These are phyloP conservation scores for Drosophila kambysellisi DNA, from an alignment of 2,888 invertebrate genomes.

Conservation along the genomic window DNA sequence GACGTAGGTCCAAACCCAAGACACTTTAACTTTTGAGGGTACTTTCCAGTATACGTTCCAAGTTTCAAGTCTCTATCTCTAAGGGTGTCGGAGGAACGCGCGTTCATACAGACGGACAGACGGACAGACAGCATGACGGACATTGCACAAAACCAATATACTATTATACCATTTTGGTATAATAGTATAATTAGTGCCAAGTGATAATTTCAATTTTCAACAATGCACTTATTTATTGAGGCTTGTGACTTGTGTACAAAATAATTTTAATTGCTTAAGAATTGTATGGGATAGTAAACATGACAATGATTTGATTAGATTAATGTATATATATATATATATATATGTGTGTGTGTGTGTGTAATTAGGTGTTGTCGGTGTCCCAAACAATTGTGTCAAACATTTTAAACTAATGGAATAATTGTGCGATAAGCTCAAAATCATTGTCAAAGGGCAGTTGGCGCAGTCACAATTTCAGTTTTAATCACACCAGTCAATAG, in stretches of 20 bases:
- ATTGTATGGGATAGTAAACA: not conserved
- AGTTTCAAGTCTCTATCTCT: no score
- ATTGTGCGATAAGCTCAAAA: slow-evolving; percentile 8
- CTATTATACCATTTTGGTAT: no score
- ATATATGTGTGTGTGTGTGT: not conserved
- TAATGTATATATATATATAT: not conserved
- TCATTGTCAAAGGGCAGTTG: slow-evolving; percentile 5
- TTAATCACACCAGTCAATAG: not conserved
- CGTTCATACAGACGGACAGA: no score
- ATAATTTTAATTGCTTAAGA: not conserved
- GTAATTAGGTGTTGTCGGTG: not conserved
- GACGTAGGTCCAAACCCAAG: no score
- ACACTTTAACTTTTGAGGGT: no score
- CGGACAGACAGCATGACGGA: no score
- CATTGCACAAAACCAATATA: no score
- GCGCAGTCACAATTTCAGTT: not conserved
- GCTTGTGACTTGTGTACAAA: not conserved
- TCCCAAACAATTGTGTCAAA: slow-evolving; percentile 8
- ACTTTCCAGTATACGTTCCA: no score
- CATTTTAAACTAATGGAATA: not conserved
- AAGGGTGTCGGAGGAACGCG: no score
- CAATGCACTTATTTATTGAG: not conserved
- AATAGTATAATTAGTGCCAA: not conserved
- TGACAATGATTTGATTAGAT: slow-evolving; percentile 4
- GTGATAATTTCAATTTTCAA: not conserved